A percentile compares a stretch with the other conserved stretches of the same genome.
Evolutionary conservation across 1,140 invertebrate genomes (phyloP).

Genomic region (Drosophila arizonae): DNA sequence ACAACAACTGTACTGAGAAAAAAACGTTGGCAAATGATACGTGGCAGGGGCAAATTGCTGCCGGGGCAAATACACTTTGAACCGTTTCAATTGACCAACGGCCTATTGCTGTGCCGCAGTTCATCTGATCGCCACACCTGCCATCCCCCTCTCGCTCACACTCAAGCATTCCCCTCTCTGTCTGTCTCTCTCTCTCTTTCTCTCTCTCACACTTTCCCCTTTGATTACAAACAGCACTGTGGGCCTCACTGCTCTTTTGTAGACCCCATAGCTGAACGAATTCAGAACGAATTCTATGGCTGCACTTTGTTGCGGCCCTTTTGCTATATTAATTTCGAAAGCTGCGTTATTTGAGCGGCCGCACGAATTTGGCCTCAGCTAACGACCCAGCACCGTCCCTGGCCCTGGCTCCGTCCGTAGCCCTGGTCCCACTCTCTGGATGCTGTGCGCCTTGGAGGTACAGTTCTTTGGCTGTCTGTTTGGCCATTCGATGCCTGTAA

Average conservation of each 20-base stretch:
- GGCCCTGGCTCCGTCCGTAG: neutral
- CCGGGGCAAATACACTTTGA: slow-evolving; percentile 62
- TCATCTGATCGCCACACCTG: neutral
- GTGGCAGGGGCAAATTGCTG: slow-evolving; percentile 37
- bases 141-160: neutral
- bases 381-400: neutral
- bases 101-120: slow-evolving; percentile 6
- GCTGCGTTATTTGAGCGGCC: slow-evolving; percentile 53
- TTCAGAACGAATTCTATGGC: slow-evolving; percentile 23
- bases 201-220: neutral
- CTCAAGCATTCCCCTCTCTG: neutral
- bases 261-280: slow-evolving; percentile 21
- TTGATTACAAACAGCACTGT: slow-evolving; percentile 20
- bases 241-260: slow-evolving; percentile 1
- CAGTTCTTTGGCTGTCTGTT: slow-evolving; percentile 47
- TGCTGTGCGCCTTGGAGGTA: slow-evolving; percentile 13
- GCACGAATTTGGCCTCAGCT: slow-evolving; percentile 41
- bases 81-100: slow-evolving; percentile 73
- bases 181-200: neutral
- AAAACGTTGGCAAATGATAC: slow-evolving; percentile 25
- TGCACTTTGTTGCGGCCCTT: slow-evolving; percentile 32
- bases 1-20: neutral
- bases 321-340: slow-evolving; percentile 62
- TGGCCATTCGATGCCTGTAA: slow-evolving; percentile 62
- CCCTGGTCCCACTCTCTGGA: neutral